Percentiles rank a stretch among this genome's conserved stretches.
phyloP scores from a whole-genome alignment of 2,113 vertebrate genomes.

The Terrapene triunguis region DNA sequence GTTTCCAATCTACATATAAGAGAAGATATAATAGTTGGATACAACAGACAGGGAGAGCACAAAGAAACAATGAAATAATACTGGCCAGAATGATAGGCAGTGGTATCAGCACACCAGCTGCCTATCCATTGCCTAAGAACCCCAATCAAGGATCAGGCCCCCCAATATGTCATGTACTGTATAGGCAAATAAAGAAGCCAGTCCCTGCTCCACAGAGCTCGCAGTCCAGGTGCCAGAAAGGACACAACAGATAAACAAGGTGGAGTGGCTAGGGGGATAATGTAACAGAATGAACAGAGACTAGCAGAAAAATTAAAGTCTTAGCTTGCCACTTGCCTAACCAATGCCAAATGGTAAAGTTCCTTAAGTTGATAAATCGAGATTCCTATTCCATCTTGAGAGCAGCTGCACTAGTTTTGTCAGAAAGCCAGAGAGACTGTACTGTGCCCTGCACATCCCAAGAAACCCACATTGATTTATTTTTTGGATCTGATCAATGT shows the following conservation, averaged over 20 bases:
- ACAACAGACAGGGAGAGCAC: not conserved
- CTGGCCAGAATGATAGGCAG: rapidly evolving
- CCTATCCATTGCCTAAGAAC: no score
- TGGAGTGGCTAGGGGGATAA: not conserved
- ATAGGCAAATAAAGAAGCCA: not conserved
- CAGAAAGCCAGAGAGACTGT: not conserved
- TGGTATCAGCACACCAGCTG: not conserved
- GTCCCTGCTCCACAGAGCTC: not conserved
- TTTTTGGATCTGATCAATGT: not conserved
- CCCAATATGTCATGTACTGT: rapidly evolving
- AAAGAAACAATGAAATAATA: not conserved
- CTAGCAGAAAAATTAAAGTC: not conserved
- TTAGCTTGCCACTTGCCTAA: not conserved
- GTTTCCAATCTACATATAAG: not conserved
- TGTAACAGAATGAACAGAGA: not conserved
- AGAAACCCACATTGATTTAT: not conserved
- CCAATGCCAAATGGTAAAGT: not conserved
- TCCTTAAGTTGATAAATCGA: no score
- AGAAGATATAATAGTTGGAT: not conserved
- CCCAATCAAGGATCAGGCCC: not conserved
- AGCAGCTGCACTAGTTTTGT: not conserved
- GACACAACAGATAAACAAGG: not conserved
- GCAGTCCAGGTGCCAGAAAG: not conserved
- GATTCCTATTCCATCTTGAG: rapidly evolving
- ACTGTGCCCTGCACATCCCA: no score